A percentile compares a stretch with the other conserved stretches of the same genome.
phyloP scores from a whole-genome alignment of 2,797 vertebrate species.

The Falco cherrug region DNA sequence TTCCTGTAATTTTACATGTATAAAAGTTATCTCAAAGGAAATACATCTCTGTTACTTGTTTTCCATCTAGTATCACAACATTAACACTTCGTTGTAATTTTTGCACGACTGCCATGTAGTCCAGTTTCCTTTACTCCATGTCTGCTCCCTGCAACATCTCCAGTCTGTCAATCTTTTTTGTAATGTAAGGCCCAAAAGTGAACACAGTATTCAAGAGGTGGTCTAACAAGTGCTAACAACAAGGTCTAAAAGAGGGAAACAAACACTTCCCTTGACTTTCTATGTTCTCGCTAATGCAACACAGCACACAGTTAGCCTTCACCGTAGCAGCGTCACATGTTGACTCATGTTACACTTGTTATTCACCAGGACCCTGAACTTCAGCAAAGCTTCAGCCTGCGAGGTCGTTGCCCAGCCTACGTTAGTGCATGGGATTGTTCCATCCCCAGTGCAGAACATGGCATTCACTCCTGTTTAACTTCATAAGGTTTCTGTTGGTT shows the following conservation, averaged over 20 bases:
- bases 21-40: neutral
- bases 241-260: neutral
- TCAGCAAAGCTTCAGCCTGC: neutral
- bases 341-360: neutral
- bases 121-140: neutral
- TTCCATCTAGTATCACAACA: neutral
- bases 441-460: neutral
- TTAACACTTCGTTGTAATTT: neutral
- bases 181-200: neutral
- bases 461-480: neutral
- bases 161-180: neutral
- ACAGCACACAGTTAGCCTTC: neutral
- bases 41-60: neutral
- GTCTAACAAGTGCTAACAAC: neutral
- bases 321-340: neutral
- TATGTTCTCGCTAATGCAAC: neutral
- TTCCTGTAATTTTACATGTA: neutral
- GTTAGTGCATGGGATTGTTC: accelerated
- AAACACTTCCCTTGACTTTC: neutral
- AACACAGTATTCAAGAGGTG: neutral
- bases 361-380: neutral
- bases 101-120: neutral
- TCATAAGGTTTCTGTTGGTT: neutral
- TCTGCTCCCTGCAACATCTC: neutral
- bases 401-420: neutral